Percentiles rank a stretch among this genome's conserved stretches.
phyloP scores from a whole-genome alignment of 2,888 invertebrate species.

The Pimpla rufipes region DNA sequence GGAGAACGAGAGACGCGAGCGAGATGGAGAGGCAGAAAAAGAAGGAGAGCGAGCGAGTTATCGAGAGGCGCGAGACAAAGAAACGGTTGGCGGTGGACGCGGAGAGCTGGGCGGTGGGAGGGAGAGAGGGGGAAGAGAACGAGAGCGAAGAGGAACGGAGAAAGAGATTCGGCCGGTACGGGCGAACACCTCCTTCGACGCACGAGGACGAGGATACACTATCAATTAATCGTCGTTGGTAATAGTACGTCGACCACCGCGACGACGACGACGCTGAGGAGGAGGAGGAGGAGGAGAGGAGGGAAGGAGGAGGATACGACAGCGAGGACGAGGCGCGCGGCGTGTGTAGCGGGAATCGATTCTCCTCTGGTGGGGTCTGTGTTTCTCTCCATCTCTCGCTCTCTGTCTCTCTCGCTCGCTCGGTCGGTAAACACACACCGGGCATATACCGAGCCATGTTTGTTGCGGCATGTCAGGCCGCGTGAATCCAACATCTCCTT shows the following conservation, averaged over 20 bases:
- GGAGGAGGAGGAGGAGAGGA: constrained; percentile 29
- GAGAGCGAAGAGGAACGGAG: background rate
- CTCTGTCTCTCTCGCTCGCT: background rate
- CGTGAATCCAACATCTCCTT: constrained; percentile 46
- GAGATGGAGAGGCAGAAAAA: constrained; percentile 13
- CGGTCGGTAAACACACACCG: background rate
- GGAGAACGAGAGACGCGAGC: background rate
- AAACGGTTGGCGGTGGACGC: background rate
- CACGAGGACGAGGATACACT: constrained; percentile 50
- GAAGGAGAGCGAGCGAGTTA: background rate
- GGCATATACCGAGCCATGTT: constrained; percentile 56
- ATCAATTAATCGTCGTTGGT: constrained; percentile 53
- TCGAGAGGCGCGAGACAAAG: background rate
- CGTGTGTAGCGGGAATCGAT: constrained; percentile 74
- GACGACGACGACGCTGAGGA: constrained; percentile 33
- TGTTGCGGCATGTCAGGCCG: constrained; percentile 62
- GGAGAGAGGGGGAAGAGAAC: background rate
- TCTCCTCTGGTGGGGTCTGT: constrained; percentile 61
- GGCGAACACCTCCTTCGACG: constrained; percentile 23
- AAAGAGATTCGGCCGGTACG: constrained; percentile 15
- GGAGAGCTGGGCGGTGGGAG: background rate
- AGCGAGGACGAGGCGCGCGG: constrained; percentile 67
- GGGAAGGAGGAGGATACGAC: constrained; percentile 43
- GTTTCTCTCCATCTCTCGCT: constrained; percentile 33
- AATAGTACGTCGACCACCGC: constrained; percentile 23